Percentiles rank a stretch among this genome's conserved stretches.
Conservation (phyloP, 2,888 invertebrate genomes). For the Oligia strigilis region DNA sequence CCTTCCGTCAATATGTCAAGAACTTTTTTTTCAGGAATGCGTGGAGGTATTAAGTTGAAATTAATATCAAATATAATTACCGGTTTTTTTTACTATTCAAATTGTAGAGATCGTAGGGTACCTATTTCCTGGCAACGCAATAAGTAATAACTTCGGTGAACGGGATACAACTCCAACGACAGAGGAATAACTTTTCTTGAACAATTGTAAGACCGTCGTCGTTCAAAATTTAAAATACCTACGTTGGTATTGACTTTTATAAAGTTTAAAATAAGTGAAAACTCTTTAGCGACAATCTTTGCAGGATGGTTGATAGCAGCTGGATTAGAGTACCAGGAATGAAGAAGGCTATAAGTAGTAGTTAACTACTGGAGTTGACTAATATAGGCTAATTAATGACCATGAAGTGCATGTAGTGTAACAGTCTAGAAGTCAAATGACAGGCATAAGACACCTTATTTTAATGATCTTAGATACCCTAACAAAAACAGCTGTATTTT, state of each 20-base stretch:
- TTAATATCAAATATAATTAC: too few relatives aligned
- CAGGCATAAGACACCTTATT: background rate
- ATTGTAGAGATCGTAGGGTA: too few relatives aligned
- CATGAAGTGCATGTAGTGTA: background rate
- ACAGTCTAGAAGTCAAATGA: background rate
- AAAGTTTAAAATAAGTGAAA: background rate
- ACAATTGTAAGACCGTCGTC: background rate
- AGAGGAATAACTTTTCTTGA: slow-evolving; percentile 1
- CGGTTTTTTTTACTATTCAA: too few relatives aligned
- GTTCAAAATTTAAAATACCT: background rate
- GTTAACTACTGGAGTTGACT: background rate
- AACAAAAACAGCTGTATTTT: background rate
- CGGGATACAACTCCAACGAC: background rate
- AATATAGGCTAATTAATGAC: background rate
- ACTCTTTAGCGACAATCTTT: background rate
- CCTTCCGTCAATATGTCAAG: too few relatives aligned
- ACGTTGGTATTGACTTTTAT: slow-evolving; percentile 1
- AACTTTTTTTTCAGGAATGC: too few relatives aligned
- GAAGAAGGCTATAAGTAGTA: background rate
- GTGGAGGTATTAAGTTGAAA: too few relatives aligned
- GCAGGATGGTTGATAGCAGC: background rate
- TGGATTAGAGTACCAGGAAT: background rate
- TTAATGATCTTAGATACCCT: background rate
- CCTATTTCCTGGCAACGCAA: background rate
- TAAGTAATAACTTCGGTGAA: background rate